Conservation (phyloP, 2,113 vertebrate species). For the Phrynosoma platyrhinos region DNA sequence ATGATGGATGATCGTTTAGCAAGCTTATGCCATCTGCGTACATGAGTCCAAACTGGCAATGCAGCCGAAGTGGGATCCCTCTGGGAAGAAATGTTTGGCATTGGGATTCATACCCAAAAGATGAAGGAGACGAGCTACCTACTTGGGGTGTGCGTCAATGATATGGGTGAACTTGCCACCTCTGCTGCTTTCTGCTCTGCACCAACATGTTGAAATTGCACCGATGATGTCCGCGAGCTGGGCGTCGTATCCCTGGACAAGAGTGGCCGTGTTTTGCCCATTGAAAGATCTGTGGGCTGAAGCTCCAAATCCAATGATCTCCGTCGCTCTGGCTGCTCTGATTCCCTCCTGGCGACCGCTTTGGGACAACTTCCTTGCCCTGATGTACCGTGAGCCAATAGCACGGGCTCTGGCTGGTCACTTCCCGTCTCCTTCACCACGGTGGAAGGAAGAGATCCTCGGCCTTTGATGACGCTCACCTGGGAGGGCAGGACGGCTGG, state of each 20-base stretch:
- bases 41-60: neutral
- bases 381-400: fast-evolving
- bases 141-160: neutral
- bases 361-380: fast-evolving
- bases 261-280: conserved; percentile 27
- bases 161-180: fast-evolving
- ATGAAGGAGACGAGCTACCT: neutral
- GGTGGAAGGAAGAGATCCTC: fast-evolving
- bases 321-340: conserved; percentile 46
- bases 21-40: neutral
- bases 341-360: fast-evolving
- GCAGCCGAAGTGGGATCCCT: neutral
- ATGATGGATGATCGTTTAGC: neutral
- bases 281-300: conserved; percentile 20
- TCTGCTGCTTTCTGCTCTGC: fast-evolving
- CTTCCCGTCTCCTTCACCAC: fast-evolving
- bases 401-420: fast-evolving
- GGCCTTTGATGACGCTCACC: conserved; percentile 43
- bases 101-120: fast-evolving
- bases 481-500: neutral
- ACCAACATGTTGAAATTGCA: neutral
- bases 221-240: fast-evolving
- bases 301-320: conserved; percentile 8
- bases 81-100: neutral
- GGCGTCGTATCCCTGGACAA: neutral